A percentile compares a stretch with the other conserved stretches of the same genome.
Evolutionary conservation across 2,888 invertebrate genomes (phyloP).

Genomic region (Rhopalosiphum nymphaeae): DNA sequence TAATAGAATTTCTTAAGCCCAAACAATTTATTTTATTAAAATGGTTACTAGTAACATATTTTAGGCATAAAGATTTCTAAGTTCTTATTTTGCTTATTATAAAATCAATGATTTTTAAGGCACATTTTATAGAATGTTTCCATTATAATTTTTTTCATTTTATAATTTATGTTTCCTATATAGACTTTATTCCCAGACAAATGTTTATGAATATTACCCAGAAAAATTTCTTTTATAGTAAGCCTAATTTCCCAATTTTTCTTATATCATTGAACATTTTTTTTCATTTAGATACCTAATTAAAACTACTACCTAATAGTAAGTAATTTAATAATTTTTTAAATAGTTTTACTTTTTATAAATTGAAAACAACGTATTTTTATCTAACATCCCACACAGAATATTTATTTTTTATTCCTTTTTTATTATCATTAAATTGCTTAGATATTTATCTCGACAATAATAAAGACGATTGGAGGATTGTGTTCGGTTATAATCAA

Average conservation of each 20-base stretch:
- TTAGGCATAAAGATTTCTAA: neutral
- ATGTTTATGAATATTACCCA: neutral
- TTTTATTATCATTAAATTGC: neutral
- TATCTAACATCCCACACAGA: neutral
- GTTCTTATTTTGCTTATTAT: neutral
- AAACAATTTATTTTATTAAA: neutral
- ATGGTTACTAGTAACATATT: neutral
- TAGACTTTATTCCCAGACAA: neutral
- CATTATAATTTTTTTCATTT: too few relatives aligned
- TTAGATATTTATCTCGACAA: neutral
- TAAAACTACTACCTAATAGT: neutral
- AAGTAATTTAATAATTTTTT: too few relatives aligned
- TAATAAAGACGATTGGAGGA: neutral
- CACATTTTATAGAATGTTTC: neutral
- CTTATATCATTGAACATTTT: neutral
- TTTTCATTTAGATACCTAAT: neutral
- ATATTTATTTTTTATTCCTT: neutral
- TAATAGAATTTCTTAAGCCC: neutral
- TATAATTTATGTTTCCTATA: too few relatives aligned
- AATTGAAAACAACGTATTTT: neutral
- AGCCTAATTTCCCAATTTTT: neutral
- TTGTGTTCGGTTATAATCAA: neutral
- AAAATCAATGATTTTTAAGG: neutral
- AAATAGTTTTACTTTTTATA: neutral
- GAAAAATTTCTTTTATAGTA: neutral